Conservation (phyloP, 2,113 vertebrate species). For the Ginglymostoma cirratum region DNA sequence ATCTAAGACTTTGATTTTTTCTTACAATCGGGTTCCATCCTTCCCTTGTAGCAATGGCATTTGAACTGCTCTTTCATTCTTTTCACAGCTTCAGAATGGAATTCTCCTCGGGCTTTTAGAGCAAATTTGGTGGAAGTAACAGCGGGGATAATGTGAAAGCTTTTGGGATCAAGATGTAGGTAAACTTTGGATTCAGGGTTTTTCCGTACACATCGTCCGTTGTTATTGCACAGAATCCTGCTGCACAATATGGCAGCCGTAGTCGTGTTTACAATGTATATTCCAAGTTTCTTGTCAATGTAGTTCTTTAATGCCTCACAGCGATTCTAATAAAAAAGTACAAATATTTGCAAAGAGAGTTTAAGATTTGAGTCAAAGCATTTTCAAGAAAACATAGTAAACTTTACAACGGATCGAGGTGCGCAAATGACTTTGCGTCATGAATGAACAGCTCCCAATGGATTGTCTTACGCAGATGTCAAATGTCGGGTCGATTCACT, state of each 20-base stretch:
- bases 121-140: conserved; percentile 43
- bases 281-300: conserved; percentile 61
- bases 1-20: too few species aligned
- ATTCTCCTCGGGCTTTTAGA: conserved; percentile 55
- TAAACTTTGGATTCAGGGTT: conserved; percentile 48
- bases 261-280: conserved; percentile 61
- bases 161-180: conserved; percentile 59
- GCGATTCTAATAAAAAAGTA: conserved; percentile 52
- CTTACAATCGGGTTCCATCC: conserved; percentile 58
- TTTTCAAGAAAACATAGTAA: not conserved
- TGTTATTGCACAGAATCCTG: conserved; percentile 53
- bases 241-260: conserved; percentile 61
- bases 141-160: conserved; percentile 52
- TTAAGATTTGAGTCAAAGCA: not conserved
- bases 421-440: not conserved
- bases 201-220: conserved; percentile 64
- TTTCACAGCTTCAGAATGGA: conserved; percentile 52
- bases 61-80: conserved; percentile 51
- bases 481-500: not conserved
- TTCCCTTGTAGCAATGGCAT: conserved; percentile 70
- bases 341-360: not conserved
- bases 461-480: not conserved
- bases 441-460: not conserved
- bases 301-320: conserved; percentile 68
- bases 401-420: not conserved